Base-by-base conservation (phyloP, 2,797 vertebrate genomes). In the Notolabrus celidotus region DNA sequence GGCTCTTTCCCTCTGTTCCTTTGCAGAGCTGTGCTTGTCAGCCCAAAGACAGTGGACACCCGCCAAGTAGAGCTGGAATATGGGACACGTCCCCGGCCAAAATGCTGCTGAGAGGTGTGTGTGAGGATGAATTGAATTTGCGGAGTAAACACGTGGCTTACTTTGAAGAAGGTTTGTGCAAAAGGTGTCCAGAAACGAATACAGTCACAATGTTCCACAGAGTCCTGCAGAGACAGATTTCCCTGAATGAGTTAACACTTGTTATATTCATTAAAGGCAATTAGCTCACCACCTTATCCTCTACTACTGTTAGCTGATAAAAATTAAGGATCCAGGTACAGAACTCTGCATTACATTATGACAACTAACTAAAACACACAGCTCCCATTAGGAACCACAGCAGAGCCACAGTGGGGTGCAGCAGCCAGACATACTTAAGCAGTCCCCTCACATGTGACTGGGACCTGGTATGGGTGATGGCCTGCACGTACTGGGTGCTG, bases 61-160 rank as follows among this genome's bases (percentile, higher is more conserved):
- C 79, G 69, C 68, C 84, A 72, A 46, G 54, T 51, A 68, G 41
- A 74, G 45, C 60, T 74, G 56, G 49, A 70, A 86, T 75, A 73
- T 47, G 64, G 70, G 69, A 81, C 78, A 57, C 29, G 63, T 85
- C 45, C 55, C 47, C 29, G 52, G 52, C 53, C 39, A 69, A 60
- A 36, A 41, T 49, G 61, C 71, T 72, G 43, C 3, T 47, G 12
- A 41, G 53, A 73, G 56, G 65, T 46, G 63, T 27, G 59, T 62
- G 70, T 54, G 53, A 69, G 57, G 64, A 65, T 50, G 25, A 65
- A 69, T 15, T 38, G 10, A 76, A 58, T 59, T 1, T 66, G 25
- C 53, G 58, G 72, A 55, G 47, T 58, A 72, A 46, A 69, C 59
- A 54, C 46, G 15, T 41, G 46, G 46, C 33, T 54, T 43, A 25